phyloP scores from a whole-genome alignment of 2,113 vertebrate genomes.

The Plectropomus leopardus region DNA sequence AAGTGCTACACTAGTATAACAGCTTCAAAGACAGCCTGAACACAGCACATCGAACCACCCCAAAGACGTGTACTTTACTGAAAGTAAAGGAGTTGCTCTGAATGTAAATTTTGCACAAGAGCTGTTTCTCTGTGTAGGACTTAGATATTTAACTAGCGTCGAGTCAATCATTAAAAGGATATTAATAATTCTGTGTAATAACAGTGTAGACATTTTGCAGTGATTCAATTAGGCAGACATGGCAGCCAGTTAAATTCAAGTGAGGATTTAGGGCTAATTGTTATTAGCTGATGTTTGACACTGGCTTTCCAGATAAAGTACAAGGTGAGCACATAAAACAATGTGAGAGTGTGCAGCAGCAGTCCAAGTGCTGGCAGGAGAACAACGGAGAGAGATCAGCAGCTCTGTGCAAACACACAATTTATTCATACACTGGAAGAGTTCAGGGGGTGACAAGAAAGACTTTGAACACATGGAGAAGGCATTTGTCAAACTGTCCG shows the following conservation, averaged over 20 bases:
- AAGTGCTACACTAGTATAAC: slow-evolving; percentile 7
- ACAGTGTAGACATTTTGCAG: background rate
- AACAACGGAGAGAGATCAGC: background rate
- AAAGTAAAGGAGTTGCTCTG: slow-evolving; percentile 13
- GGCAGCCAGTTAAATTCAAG: background rate
- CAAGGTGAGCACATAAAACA: background rate
- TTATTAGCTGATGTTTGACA: slow-evolving; percentile 8
- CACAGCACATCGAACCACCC: slow-evolving; percentile 15
- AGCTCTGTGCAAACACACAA: slow-evolving; percentile 4
- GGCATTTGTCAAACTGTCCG: background rate
- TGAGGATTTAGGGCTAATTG: background rate
- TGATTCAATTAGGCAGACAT: background rate
- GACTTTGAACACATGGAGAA: background rate
- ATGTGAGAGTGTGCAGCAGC: background rate
- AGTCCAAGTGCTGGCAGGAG: background rate
- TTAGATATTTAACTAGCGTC: background rate
- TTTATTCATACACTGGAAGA: background rate
- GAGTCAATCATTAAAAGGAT: background rate
- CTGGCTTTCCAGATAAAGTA: background rate
- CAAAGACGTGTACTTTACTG: slow-evolving; percentile 8
- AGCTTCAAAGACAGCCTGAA: slow-evolving; percentile 38
- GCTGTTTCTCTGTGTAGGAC: background rate
- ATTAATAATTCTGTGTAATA: background rate
- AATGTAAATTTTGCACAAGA: background rate
- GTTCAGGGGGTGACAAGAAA: slow-evolving; percentile 2